These are phyloP conservation scores for Chironomus striatipennis DNA, from an alignment of 1,140 invertebrate species.

Conservation along the genomic window DNA sequence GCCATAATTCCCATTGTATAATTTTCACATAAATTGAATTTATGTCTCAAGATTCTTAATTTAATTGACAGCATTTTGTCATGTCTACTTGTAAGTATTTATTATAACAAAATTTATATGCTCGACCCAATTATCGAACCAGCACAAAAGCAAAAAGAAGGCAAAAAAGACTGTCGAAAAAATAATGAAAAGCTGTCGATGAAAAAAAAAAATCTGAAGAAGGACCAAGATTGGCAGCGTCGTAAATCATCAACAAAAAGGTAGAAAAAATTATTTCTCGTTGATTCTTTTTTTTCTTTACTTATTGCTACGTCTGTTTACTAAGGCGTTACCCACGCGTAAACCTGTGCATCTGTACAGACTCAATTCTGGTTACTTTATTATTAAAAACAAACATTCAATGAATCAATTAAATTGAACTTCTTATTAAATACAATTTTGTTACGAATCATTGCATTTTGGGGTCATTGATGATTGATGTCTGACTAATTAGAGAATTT, in stretches of 20 bases:
- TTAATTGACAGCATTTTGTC: slow-evolving; percentile 13
- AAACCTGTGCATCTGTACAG: not conserved
- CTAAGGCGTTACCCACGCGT: slow-evolving; percentile 16
- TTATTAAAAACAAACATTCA: not conserved
- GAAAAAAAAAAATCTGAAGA: not conserved
- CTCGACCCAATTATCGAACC: not conserved
- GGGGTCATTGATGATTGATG: too few species aligned
- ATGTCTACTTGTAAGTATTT: not conserved
- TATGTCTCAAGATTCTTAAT: not conserved
- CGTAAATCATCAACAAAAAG: slow-evolving; percentile 18
- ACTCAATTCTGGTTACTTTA: too few species aligned
- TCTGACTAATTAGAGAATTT: too few species aligned
- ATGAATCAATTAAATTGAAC: slow-evolving; percentile 19
- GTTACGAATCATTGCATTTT: too few species aligned
- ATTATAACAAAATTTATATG: slow-evolving; percentile 6
- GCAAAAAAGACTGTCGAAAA: not conserved
- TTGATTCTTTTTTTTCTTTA: not conserved
- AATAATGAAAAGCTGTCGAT: slow-evolving; percentile 15
- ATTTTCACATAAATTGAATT: not conserved
- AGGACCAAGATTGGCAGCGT: not conserved
- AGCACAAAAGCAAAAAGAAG: not conserved
- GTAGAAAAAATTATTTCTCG: not conserved
- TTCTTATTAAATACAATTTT: not conserved
- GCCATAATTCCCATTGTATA: not conserved
- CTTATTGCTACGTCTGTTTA: not conserved